phyloP scores from a whole-genome alignment of 2,113 vertebrate genomes.

The Rousettus leschenaultii region DNA sequence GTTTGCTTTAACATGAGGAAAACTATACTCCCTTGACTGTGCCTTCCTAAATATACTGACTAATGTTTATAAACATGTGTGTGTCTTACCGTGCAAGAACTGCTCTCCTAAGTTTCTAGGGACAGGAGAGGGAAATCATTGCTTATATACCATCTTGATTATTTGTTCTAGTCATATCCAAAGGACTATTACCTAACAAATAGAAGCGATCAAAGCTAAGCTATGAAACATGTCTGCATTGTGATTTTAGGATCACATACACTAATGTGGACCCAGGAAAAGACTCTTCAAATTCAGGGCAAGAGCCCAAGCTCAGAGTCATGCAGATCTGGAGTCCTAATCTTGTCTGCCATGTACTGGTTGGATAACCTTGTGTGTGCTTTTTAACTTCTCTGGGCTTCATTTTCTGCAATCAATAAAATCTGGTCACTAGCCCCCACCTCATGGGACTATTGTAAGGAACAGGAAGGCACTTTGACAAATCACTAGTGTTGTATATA shows the following conservation, averaged over 20 bases:
- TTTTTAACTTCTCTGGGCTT: background rate
- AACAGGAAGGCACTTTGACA: background rate
- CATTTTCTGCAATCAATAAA: background rate
- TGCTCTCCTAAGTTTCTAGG: background rate
- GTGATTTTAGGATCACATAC: background rate
- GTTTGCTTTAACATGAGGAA: background rate
- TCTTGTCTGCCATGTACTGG: background rate
- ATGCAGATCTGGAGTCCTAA: background rate
- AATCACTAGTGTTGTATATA: background rate
- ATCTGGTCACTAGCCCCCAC: background rate
- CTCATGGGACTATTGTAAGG: background rate
- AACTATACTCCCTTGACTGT: background rate
- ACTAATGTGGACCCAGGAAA: background rate
- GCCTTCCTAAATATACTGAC: background rate
- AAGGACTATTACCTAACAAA: background rate
- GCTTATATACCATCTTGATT: too few relatives aligned
- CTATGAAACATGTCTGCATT: background rate
- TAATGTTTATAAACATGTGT: background rate
- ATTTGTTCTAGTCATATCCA: background rate
- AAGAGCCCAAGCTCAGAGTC: background rate
- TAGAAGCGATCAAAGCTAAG: background rate
- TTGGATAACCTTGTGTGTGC: background rate
- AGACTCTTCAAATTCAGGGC: background rate
- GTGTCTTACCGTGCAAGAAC: background rate
- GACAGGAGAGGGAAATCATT: background rate